Base-by-base conservation (phyloP, 2,113 vertebrate species). In the Marmota flaviventris region DNA sequence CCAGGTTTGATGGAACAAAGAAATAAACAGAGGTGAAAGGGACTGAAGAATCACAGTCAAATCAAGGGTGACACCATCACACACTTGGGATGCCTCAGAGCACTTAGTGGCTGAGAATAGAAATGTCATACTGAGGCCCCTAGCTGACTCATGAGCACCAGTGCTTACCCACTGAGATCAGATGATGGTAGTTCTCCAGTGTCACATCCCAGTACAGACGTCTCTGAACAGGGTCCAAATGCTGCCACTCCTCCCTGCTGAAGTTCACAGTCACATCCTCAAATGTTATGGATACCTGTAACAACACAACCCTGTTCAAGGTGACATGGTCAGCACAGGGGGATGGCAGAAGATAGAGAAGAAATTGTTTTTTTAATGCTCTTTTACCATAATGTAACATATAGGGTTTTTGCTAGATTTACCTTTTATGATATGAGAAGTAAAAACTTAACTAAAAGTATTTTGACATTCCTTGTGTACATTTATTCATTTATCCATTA, bases 231-330 rank as follows among this genome's bases (percentile, higher is more conserved):
- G 91, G 29, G 72, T 93, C 93, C 91, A 97, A 48, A 27, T 72
- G 93, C 48, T 92, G 92, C 97, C 97, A 98, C 81, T 97, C 97
- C 18, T 96, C 97, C 48, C 45, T 95, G 93, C 94, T 98, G 88
- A 97, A 97, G 93, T 86, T 53, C 89, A 98, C 96, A 7, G 94
- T 95, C 63, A 98, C 94, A 37, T 97, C 97, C 51, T 93, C 32
- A 0, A 97, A 96, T 72, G 96, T 92, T 75, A 97, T 1, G 4
- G 91, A 85, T 25, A 61, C 53, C 96, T 97, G 88, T 78, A 97
- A 96, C n/a, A 95, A 82, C 42, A 97, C 42, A 94, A 51, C 81
- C 53, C 58, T 65, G 27, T 72, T 97, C 77, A 96, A 85, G 73
- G 84, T 8, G 9, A 90, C 63, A 53, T 45, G 89, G 78, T 93